A percentile compares a stretch with the other conserved stretches of the same genome.
phyloP scores from a whole-genome alignment of 2,113 vertebrate genomes.

The Prunella fulvescens region DNA sequence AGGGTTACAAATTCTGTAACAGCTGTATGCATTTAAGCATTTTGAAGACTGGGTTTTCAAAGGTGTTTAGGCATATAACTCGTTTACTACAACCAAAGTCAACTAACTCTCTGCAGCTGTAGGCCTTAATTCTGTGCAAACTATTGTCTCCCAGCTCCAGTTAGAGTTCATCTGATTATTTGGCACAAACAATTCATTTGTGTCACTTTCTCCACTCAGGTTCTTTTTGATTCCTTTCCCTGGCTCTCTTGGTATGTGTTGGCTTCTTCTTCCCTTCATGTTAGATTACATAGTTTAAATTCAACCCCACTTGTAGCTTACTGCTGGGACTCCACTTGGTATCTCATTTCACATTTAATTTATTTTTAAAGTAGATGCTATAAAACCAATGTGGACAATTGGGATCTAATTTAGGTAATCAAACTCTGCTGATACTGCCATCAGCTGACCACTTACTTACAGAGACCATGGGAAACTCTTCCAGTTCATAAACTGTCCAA shows the following conservation, averaged over 20 bases:
- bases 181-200: not conserved
- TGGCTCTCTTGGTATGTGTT: not conserved
- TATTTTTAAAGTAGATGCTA: not conserved
- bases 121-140: not conserved
- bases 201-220: not conserved
- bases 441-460: not conserved
- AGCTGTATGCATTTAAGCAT: not conserved
- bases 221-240: not conserved
- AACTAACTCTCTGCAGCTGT: not conserved
- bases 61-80: not conserved
- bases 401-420: not conserved
- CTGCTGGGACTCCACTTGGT: not conserved
- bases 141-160: not conserved
- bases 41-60: not conserved
- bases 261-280: not conserved
- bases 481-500: not conserved
- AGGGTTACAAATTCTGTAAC: not conserved
- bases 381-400: not conserved
- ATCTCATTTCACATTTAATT: constrained; percentile 11
- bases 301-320: not conserved
- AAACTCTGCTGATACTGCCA: not conserved
- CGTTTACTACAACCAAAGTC: not conserved
- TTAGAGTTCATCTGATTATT: not conserved
- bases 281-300: not conserved
- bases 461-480: not conserved